Base-by-base conservation (phyloP, 1,140 invertebrate species). In the Philotrypesis tridentata region DNA sequence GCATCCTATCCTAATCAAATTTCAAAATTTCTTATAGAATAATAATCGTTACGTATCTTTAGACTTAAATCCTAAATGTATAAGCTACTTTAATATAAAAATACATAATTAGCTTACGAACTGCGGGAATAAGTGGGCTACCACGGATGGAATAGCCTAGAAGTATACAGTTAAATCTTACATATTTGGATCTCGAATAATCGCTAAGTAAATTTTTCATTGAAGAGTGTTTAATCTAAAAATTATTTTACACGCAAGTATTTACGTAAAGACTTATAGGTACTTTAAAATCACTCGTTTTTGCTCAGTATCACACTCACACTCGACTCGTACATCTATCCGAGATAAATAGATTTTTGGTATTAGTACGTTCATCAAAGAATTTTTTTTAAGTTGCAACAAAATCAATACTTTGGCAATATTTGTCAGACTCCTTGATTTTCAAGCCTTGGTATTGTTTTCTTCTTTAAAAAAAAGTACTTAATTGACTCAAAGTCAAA, bases 61-160 rank as follows among this genome's bases (percentile, higher is more conserved):
- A 76, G 74, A 75, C 79, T 83, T 78, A 80, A 75, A 14, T 68
- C 1, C 43, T 83, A 84, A 78, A 74, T 90, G 87, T 91, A 90
- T 90, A 89, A 89, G 87, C 90, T 91, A 91, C 87, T 91, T 90
- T 91, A 90, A 92, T 92, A 92, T 91, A 92, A 92, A 92, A 92
- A 92, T 92, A 92, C 91, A 92, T 92, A 91, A 92, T 92, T 91
- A 92, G 88, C 89, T 91, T 92, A 92, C 86, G 89, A 91, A 89
- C 89, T 91, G 87, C 86, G 88, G 89, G 87, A 90, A 89, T 90
- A 88, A 89, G 85, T 89, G 86, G 89, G 87, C 88, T 90, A 90
- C 84, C 86, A 79, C 86, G 87, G 86, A 88, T 89, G 85, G 84
- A 87, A 89, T 89, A 89, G 88, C 87, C 89, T 88, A 89, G 85